These are phyloP conservation scores for Megaceryle maxima DNA, from an alignment of 2,113 vertebrate species.

Conservation along the genomic window DNA sequence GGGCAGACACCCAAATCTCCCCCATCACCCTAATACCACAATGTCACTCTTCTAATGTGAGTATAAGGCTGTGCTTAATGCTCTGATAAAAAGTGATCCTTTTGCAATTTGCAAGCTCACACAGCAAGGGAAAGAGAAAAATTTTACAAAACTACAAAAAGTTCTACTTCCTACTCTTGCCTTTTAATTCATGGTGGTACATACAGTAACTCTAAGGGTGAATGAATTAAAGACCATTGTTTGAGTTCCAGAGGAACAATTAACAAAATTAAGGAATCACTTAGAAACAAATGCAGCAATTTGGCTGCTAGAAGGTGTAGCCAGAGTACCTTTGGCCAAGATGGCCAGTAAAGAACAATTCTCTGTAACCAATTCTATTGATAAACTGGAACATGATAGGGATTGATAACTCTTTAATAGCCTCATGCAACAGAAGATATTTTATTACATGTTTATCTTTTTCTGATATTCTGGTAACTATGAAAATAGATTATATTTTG, in stretches of 20 bases:
- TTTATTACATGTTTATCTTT: background rate
- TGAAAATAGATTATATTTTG: background rate
- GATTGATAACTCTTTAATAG: background rate
- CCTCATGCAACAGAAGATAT: background rate
- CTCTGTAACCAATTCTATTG: background rate
- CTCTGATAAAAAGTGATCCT: background rate
- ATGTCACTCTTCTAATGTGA: background rate
- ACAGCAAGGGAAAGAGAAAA: background rate
- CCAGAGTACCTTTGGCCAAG: background rate
- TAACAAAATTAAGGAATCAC: background rate
- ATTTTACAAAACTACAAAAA: background rate
- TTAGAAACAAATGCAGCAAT: background rate
- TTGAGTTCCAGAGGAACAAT: background rate
- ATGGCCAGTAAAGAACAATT: background rate
- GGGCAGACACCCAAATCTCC: background rate
- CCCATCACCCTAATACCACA: background rate
- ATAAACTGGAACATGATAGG: background rate
- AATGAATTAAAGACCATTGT: background rate
- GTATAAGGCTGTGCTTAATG: background rate
- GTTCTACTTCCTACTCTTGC: background rate
- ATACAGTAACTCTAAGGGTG: background rate
- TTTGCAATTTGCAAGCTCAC: background rate
- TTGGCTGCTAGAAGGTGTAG: slow-evolving; percentile 10
- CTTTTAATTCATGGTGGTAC: background rate
- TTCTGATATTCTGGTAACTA: background rate